These are phyloP conservation scores for Xiphophorus maculatus DNA, from an alignment of 2,113 vertebrate species.

Conservation along the genomic window DNA sequence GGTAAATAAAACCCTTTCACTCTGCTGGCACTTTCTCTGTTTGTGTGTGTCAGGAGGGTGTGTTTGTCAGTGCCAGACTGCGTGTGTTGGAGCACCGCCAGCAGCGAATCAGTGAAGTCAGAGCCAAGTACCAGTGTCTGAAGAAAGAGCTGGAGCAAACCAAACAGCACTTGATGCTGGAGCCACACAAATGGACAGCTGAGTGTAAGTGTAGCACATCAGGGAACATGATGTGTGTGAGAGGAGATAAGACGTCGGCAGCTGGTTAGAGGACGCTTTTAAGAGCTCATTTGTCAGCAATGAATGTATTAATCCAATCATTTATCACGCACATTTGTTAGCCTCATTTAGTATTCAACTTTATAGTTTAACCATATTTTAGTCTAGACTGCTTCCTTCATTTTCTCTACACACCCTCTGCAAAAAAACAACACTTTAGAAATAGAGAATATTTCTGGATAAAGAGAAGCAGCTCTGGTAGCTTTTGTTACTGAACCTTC, in stretches of 20 bases:
- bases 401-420: neutral
- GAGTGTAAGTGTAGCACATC: conserved; percentile 89
- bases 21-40: conserved; percentile 12
- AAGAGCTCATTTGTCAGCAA: neutral
- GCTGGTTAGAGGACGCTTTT: neutral
- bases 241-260: neutral
- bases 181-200: conserved; percentile 94
- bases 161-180: conserved; percentile 96
- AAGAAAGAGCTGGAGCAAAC: conserved; percentile 96
- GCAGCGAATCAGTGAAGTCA: conserved; percentile 93
- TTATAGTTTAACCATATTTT: neutral
- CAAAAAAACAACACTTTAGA: neutral
- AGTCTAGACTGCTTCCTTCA: neutral
- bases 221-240: neutral
- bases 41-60: conserved; percentile 79
- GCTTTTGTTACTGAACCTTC: neutral
- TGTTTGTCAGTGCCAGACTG: conserved; percentile 89
- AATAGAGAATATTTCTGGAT: neutral
- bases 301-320: neutral
- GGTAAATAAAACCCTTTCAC: conserved; percentile 31
- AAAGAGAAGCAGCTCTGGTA: neutral
- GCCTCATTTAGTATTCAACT: neutral
- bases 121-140: conserved; percentile 93
- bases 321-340: neutral
- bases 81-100: conserved; percentile 93